phyloP scores from a whole-genome alignment of 2,888 invertebrate genomes.

The Colletes collaris region DNA sequence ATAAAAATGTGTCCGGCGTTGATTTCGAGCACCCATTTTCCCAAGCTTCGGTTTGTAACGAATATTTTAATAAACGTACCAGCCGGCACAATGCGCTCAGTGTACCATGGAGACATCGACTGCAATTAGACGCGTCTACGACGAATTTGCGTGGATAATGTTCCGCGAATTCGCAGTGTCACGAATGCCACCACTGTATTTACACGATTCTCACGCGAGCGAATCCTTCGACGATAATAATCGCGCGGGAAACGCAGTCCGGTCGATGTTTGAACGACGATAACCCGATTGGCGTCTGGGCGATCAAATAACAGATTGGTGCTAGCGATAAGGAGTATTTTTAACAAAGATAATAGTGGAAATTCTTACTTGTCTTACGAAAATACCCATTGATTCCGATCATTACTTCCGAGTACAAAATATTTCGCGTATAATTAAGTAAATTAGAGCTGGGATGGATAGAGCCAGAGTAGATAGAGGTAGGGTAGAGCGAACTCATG shows the following conservation, averaged over 20 bases:
- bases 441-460: too few species aligned
- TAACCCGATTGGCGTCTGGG: slow-evolving; percentile 19
- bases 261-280: slow-evolving; percentile 26
- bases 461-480: too few species aligned
- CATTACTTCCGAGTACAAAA: neutral
- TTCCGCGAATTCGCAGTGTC: slow-evolving; percentile 1
- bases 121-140: neutral
- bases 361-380: neutral
- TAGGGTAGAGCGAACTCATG: too few species aligned
- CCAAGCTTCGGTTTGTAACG: too few species aligned
- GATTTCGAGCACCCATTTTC: too few species aligned
- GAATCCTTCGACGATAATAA: neutral
- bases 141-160: neutral
- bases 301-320: slow-evolving; percentile 20
- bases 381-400: neutral
- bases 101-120: neutral
- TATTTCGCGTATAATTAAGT: too few species aligned
- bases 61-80: too few species aligned
- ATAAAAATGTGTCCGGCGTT: too few species aligned
- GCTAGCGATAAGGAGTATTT: slow-evolving; percentile 21
- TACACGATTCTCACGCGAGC: neutral
- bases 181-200: neutral
- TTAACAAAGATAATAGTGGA: slow-evolving; percentile 7
- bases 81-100: neutral
- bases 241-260: neutral